phyloP scores from a whole-genome alignment of 2,113 vertebrate species.

The Hepsetus odoe region DNA sequence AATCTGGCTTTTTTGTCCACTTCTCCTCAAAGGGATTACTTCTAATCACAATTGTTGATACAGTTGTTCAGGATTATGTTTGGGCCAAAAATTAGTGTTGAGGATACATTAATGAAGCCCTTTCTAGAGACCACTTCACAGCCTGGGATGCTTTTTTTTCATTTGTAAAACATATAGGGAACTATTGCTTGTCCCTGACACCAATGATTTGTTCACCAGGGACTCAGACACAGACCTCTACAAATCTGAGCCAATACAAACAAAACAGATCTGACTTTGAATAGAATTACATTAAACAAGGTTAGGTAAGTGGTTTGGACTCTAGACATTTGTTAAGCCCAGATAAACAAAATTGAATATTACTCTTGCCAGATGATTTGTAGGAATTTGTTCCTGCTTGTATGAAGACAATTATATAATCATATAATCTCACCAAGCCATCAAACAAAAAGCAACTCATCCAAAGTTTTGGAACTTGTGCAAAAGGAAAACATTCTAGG shows the following conservation, averaged over 20 bases:
- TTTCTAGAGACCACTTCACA: too few relatives aligned
- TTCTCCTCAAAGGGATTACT: not conserved
- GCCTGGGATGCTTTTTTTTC: not conserved
- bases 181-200: not conserved
- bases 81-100: not conserved
- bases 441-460: not conserved
- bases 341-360: not conserved
- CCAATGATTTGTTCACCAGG: not conserved
- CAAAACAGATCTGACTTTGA: not conserved
- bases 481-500: not conserved
- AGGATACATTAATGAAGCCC: not conserved
- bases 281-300: not conserved
- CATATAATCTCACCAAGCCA: not conserved
- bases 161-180: not conserved
- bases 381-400: not conserved
- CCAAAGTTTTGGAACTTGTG: not conserved
- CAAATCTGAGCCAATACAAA: not conserved
- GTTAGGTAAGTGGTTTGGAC: not conserved
- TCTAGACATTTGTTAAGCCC: not conserved
- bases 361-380: not conserved
- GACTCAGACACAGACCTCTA: not conserved
- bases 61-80: not conserved
- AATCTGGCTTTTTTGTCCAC: not conserved
- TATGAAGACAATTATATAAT: not conserved
- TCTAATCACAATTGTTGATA: not conserved